Evolutionary conservation across 2,888 invertebrate species (phyloP).

Genomic region (Hartigia nigra): DNA sequence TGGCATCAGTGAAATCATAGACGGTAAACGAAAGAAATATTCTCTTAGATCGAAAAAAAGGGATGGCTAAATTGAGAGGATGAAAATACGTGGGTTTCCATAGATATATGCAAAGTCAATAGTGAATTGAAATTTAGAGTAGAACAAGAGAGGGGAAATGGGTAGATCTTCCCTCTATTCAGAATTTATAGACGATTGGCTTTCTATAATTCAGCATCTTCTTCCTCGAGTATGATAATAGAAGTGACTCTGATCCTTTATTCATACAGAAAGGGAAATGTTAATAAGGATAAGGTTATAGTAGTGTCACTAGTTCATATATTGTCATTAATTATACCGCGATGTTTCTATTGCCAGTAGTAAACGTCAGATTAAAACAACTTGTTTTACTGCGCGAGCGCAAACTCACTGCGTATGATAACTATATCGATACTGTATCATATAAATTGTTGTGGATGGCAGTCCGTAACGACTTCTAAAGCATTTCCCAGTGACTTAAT

Average conservation of each 20-base stretch:
- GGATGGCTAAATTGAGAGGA: slow-evolving; percentile 1
- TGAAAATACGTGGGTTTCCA: background rate
- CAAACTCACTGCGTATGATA: background rate
- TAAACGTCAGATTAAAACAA: background rate
- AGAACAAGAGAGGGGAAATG: background rate
- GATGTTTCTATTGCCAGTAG: background rate
- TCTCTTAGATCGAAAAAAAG: background rate
- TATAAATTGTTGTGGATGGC: background rate
- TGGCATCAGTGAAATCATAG: background rate
- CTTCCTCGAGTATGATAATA: background rate
- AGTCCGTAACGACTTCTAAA: background rate
- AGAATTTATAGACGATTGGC: background rate
- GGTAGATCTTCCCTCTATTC: background rate
- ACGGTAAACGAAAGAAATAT: background rate
- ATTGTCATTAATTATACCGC: background rate
- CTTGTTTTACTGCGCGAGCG: background rate
- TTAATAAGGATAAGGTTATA: background rate
- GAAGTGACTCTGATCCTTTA: background rate
- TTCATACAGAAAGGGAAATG: background rate
- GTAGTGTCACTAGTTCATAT: background rate
- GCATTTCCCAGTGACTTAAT: background rate
- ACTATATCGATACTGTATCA: background rate
- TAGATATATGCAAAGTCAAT: background rate
- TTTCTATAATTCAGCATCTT: background rate
- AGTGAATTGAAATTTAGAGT: slow-evolving; percentile 2